Evolutionary conservation across 2,113 vertebrate genomes (phyloP).

Genomic region (Callorhinus ursinus): DNA sequence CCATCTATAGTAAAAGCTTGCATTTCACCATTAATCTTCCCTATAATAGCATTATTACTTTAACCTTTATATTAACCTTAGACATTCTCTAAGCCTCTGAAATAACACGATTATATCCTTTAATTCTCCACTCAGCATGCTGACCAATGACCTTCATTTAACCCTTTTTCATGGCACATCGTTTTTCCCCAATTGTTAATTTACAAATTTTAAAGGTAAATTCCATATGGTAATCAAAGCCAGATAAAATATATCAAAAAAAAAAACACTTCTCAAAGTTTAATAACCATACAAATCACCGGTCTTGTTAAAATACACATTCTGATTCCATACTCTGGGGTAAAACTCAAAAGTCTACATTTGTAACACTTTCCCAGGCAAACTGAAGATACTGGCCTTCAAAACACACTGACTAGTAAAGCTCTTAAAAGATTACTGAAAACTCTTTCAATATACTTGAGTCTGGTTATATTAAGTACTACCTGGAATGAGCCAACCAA

Average conservation of each 20-base stretch:
- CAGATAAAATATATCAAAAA: background rate
- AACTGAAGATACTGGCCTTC: background rate
- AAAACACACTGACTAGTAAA: conserved; percentile 24
- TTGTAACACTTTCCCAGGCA: background rate
- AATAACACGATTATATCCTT: background rate
- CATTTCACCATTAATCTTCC: conserved; percentile 25
- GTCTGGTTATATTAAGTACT: background rate
- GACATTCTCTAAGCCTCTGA: conserved; percentile 16
- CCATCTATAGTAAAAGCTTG: conserved; percentile 25
- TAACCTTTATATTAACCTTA: background rate
- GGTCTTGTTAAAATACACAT: conserved; percentile 24
- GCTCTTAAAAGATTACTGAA: background rate
- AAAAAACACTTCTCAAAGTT: background rate
- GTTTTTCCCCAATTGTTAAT: conserved; percentile 11
- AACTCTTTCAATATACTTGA: background rate
- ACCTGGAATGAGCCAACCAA: conserved; percentile 28
- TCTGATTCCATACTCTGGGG: background rate
- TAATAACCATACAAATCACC: conserved; percentile 8
- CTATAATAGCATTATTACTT: background rate
- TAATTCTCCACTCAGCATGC: background rate
- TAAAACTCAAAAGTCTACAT: background rate
- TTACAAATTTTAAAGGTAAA: conserved; percentile 49
- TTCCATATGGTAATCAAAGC: conserved; percentile 16
- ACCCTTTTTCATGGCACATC: background rate
- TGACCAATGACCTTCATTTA: conserved; percentile 8